Conservation (phyloP, 2,888 invertebrate species). For the Aromia moschata region DNA sequence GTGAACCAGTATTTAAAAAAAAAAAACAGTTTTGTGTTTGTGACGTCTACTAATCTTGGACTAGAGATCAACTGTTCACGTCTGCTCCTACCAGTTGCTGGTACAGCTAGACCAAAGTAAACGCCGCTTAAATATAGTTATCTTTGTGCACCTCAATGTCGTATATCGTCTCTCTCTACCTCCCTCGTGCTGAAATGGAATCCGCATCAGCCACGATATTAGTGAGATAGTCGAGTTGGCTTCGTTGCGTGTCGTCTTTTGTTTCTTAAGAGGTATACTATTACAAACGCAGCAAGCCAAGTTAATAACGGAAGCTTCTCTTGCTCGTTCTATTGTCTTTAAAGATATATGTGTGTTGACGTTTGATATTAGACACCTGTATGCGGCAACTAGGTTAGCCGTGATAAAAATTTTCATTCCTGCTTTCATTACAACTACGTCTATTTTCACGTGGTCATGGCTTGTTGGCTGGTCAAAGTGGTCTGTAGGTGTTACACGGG, state of each 20-base stretch:
- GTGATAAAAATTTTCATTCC: neutral
- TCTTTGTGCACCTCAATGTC: no score
- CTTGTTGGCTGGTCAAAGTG: no score
- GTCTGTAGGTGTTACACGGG: no score
- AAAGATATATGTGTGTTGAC: neutral
- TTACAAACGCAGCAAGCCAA: constrained; percentile 2
- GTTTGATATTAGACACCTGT: constrained; percentile 16
- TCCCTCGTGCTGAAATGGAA: neutral
- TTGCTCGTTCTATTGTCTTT: constrained; percentile 3
- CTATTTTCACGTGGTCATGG: no score
- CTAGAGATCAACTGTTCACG: no score
- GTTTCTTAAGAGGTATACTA: constrained; percentile 5
- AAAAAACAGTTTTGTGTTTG: no score
- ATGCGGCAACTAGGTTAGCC: constrained; percentile 9
- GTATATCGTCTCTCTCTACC: neutral
- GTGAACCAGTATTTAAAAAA: no score
- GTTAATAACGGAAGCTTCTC: constrained; percentile 1
- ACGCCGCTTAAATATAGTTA: no score
- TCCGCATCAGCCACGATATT: neutral
- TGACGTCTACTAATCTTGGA: no score
- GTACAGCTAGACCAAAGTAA: no score
- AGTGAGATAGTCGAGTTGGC: neutral
- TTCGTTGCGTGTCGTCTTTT: neutral
- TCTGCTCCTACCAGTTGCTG: no score
- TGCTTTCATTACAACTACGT: no score